phyloP scores from a whole-genome alignment of 2,888 invertebrate species.

The Caenorhabditis doughertyi region DNA sequence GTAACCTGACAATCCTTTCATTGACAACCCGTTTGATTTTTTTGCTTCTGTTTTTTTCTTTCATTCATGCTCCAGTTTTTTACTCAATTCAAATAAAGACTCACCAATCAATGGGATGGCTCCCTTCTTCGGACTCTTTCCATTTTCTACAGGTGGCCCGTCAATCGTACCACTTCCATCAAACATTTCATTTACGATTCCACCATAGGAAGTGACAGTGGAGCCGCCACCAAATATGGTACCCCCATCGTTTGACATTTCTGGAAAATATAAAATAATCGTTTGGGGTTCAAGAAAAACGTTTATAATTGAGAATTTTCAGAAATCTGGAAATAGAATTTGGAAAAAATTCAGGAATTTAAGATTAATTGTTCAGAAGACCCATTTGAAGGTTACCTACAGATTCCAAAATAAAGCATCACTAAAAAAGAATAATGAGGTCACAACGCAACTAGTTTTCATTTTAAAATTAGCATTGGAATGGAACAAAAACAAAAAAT shows the following conservation, averaged over 20 bases:
- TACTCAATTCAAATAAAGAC: background rate
- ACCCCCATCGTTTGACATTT: conserved; percentile 24
- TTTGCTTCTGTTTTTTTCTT: background rate
- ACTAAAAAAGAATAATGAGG: too few relatives aligned
- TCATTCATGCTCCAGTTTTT: background rate
- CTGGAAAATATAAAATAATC: background rate
- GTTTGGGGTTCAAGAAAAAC: background rate
- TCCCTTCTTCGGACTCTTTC: conserved; percentile 38
- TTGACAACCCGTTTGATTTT: too few relatives aligned
- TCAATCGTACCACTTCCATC: conserved; percentile 36
- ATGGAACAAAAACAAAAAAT: background rate
- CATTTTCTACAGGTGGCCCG: conserved; percentile 13
- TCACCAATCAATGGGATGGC: conserved; percentile 50
- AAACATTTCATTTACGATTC: conserved; percentile 75
- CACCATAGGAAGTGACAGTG: conserved; percentile 67
- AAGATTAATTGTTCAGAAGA: too few relatives aligned
- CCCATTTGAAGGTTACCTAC: too few relatives aligned
- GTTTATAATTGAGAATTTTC: background rate
- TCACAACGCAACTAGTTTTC: too few relatives aligned
- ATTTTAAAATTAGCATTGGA: background rate
- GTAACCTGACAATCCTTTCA: too few relatives aligned
- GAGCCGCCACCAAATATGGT: conserved; percentile 40
- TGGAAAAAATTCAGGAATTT: too few relatives aligned
- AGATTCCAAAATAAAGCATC: too few relatives aligned
- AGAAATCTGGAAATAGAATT: too few relatives aligned